phyloP scores from a whole-genome alignment of 2,113 vertebrate species.

The Hippocampus comes region DNA sequence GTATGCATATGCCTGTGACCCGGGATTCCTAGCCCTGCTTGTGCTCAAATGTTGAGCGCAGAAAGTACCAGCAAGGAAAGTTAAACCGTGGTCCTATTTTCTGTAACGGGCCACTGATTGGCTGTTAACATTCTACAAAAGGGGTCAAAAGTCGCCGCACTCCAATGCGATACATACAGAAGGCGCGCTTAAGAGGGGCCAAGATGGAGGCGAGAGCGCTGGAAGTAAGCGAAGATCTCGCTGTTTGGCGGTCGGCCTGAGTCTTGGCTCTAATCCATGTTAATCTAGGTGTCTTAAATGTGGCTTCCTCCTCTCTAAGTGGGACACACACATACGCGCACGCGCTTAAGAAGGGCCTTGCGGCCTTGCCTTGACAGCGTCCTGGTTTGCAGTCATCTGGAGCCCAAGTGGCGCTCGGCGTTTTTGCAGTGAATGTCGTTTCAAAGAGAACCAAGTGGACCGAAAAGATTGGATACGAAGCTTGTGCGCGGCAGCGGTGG shows the following conservation, averaged over 20 bases:
- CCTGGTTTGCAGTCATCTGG: slow-evolving; percentile 30
- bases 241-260: slow-evolving; percentile 53
- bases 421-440: neutral
- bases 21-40: neutral
- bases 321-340: slow-evolving; percentile 50
- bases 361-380: slow-evolving; percentile 36
- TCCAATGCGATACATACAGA: neutral
- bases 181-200: neutral
- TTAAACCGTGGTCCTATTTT: neutral
- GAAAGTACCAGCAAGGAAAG: neutral
- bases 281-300: slow-evolving; percentile 73
- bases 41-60: neutral
- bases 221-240: slow-evolving; percentile 45
- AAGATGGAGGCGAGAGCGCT: slow-evolving; percentile 18
- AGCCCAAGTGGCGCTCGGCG: slow-evolving; percentile 31
- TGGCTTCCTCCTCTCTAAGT: slow-evolving; percentile 51
- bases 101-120: neutral
- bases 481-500: too few relatives aligned
- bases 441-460: neutral
- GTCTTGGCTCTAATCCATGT: slow-evolving; percentile 70
- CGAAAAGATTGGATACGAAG: neutral
- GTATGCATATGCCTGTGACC: too few relatives aligned
- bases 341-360: slow-evolving; percentile 53
- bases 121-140: neutral
- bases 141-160: neutral